Base-by-base conservation (phyloP, 2,113 vertebrate genomes). In the Platichthys stellatus region DNA sequence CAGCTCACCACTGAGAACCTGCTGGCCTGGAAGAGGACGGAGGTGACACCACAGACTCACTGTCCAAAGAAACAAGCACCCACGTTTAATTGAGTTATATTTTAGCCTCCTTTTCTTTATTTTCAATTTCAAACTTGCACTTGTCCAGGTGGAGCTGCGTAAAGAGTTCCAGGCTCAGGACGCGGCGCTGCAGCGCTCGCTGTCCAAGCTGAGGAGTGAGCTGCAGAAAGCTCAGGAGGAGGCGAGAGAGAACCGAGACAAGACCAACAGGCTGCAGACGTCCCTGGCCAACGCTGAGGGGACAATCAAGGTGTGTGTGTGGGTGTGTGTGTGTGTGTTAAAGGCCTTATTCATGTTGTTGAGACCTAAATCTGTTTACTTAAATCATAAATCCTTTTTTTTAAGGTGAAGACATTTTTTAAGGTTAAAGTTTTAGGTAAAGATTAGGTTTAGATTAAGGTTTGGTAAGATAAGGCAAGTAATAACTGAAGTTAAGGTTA, bases 161-260 rank as follows among this genome's bases (percentile, higher is more conserved):
- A 97, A 96, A 86, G 98, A 99, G 86, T 98, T 99, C 92, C 97
- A 99, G 90, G 94, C 90, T 8, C 98, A 99, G 91, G 98, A 99
- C 82, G 94, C 95, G 3, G 76, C 94, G 2, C 94, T 99, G 88
- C 94, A 96, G 81, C 97, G 97, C 85, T 96, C 96, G 0, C 90
- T 95, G 54, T 91, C 92, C 59, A 95, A 94, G 73, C 90, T 95
- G 75, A 91, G 93, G 72, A 88, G 89, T 0, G 94, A 95, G 56
- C 91, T 95, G 0, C 97, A 99, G 60, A 96, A 96, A 89, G 96
- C 96, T 2, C 97, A 98, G 86, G 97, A 98, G 87, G 96, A 98
- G 92, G 96, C 95, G 4, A 86, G 95, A 15, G 96, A 96, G 91
- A 95, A 97, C 70, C 92, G 93, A 15, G 97, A 98, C 92, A 97